phyloP scores from a whole-genome alignment of 2,113 vertebrate species.

The Engraulis encrasicolus region DNA sequence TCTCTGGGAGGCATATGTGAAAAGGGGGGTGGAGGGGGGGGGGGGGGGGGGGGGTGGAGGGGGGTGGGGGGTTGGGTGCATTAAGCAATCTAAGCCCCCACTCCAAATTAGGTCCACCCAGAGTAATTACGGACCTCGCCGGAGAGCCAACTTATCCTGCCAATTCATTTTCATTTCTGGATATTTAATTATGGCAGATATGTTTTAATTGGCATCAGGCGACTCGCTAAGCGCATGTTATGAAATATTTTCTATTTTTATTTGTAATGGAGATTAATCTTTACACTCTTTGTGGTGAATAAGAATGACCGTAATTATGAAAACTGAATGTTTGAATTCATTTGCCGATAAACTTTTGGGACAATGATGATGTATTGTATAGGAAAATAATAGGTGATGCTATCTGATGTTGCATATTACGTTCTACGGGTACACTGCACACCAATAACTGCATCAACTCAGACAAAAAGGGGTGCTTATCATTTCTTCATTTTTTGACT shows the following conservation, averaged over 20 bases:
- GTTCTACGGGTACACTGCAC: too few species aligned
- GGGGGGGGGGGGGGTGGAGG: too few species aligned
- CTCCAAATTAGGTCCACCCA: constrained; percentile 52
- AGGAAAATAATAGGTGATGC: neutral
- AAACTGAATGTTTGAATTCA: neutral
- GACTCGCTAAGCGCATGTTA: neutral
- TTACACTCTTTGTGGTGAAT: neutral
- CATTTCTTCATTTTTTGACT: too few species aligned
- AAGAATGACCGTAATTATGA: neutral
- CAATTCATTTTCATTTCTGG: constrained; percentile 55
- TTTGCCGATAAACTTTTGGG: neutral
- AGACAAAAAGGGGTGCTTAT: too few species aligned
- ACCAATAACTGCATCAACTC: too few species aligned
- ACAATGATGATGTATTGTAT: neutral
- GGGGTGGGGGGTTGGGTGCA: too few species aligned
- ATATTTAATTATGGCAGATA: constrained; percentile 56
- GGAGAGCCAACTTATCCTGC: constrained; percentile 29
- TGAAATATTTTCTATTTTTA: constrained; percentile 1
- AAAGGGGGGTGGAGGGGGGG: too few species aligned
- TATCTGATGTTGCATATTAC: neutral
- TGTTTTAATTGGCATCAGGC: constrained; percentile 40
- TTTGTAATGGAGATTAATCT: constrained; percentile 20
- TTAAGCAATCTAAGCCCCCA: constrained; percentile 60
- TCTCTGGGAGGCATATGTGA: constrained; percentile 44
- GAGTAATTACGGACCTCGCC: constrained; percentile 39